phyloP scores from a whole-genome alignment of 2,888 invertebrate genomes.

The Hipparchia sbordonii region DNA sequence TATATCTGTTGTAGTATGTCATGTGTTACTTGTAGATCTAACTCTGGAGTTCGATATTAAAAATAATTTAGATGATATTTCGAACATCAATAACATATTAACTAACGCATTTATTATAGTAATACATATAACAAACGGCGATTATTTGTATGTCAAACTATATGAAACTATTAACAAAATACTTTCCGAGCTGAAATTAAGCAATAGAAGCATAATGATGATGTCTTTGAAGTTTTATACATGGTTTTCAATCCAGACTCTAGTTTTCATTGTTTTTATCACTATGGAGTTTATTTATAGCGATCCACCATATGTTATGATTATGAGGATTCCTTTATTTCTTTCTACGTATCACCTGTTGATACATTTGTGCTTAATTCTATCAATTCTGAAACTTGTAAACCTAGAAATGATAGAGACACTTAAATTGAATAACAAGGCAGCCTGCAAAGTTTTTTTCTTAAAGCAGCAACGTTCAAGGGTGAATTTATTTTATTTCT shows the following conservation, averaged over 20 bases:
- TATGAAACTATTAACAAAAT: slow-evolving; percentile 46
- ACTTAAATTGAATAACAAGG: slow-evolving; percentile 36
- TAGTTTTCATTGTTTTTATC: slow-evolving; percentile 44
- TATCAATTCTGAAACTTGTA: slow-evolving; percentile 51
- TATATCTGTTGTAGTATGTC: slow-evolving; percentile 36
- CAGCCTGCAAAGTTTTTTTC: slow-evolving; percentile 29
- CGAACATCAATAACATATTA: slow-evolving; percentile 49
- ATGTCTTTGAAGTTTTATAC: slow-evolving; percentile 53
- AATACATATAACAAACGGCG: slow-evolving; percentile 42
- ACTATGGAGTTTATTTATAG: slow-evolving; percentile 48
- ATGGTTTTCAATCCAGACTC: slow-evolving; percentile 45
- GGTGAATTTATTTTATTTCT: slow-evolving; percentile 41
- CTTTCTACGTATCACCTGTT: slow-evolving; percentile 53
- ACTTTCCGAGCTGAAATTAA: slow-evolving; percentile 44
- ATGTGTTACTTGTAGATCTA: slow-evolving; percentile 40
- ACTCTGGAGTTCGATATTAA: slow-evolving; percentile 41
- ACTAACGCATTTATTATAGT: slow-evolving; percentile 46
- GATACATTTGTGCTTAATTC: slow-evolving; percentile 52
- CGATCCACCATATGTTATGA: slow-evolving; percentile 46
- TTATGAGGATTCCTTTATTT: slow-evolving; percentile 55
- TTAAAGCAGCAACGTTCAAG: slow-evolving; percentile 24
- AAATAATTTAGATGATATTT: slow-evolving; percentile 46
- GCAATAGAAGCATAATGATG: slow-evolving; percentile 42
- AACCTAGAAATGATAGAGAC: slow-evolving; percentile 46
- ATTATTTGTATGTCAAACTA: slow-evolving; percentile 43